Base-by-base conservation (phyloP, 2,888 invertebrate species). In the Cerastis rubricosa region DNA sequence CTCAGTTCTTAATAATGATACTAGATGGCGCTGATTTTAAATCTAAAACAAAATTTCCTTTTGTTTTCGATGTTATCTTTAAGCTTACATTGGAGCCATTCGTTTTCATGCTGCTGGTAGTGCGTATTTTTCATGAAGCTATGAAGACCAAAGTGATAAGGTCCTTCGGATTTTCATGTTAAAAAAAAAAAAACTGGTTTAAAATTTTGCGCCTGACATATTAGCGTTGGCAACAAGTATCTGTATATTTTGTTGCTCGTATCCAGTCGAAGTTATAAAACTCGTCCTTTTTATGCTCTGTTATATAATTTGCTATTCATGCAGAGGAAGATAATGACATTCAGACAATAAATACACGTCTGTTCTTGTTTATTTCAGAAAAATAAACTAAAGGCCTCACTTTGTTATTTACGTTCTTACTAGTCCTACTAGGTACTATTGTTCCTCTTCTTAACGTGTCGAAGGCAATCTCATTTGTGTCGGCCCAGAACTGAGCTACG, bases 11-110 rank as follows among this genome's bases (percentile, higher is more conserved):
- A 0, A 12, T 0, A 9, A 1, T 0, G 0, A 22, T 7, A 43
- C 84, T 59, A 81, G 81, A 65, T 79, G 64, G 72, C 59, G 51
- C 12, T 72, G 7, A 25, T 14, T 14, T 11, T 0, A 25, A 45
- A 4, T 54, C 0, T 0, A 1, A 19, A 61, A 9, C 0, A 19
- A 3, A 0, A 9, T n/a, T n/a, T 35, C 14, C 12, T 2, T 0
- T 22, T n/a, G n/a, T n/a, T 11, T 22, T 54, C 1, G n/a, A 11
- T 4, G 22, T 9, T 25, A 57, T 51, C 3, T 22, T 9, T 0
- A 59, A 45, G 65, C 1, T 1, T 47, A 19, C 0, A 3, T 25
- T 22, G 25, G 17, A 1, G 1, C 7, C 2, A 14, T 40, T 12
- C 2, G 47, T 45, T 51, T 3, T 2, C 47, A 19, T 57, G 17